These are phyloP conservation scores for Ormyrus pomaceus DNA, from an alignment of 2,888 invertebrate genomes.

Conservation along the genomic window DNA sequence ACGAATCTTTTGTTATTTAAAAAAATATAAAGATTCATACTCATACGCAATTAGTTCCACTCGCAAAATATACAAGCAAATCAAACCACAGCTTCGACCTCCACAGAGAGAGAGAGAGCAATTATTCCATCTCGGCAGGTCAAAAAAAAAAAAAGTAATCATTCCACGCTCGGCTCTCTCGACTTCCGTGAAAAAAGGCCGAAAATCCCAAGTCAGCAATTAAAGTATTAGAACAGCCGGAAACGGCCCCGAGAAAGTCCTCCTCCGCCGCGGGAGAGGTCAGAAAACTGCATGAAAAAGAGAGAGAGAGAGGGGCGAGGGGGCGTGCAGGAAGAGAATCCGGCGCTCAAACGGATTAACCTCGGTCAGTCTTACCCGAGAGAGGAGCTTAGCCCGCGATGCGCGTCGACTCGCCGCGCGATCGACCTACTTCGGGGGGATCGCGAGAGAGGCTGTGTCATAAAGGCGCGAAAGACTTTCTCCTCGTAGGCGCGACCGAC, in stretches of 20 bases:
- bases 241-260: conserved; percentile 1
- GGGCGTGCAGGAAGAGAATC: conserved; percentile 15
- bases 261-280: neutral
- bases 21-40: no score
- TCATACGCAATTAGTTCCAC: no score
- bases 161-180: no score
- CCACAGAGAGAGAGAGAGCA: no score
- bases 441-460: conserved; percentile 22
- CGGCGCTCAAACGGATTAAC: conserved; percentile 38
- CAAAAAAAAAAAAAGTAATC: no score
- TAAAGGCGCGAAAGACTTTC: conserved; percentile 47
- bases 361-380: conserved; percentile 17
- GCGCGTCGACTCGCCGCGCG: conserved; percentile 35
- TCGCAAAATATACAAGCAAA: no score
- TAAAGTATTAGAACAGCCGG: conserved; percentile 25
- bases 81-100: no score
- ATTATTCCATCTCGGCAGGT: no score
- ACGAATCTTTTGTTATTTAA: no score
- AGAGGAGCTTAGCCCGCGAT: neutral
- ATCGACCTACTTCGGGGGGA: conserved; percentile 41
- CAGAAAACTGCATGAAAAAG: neutral
- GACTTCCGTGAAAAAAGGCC: no score
- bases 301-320: neutral
- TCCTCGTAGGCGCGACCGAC: neutral
- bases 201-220: neutral